A percentile compares a stretch with the other conserved stretches of the same genome.
These are phyloP conservation scores for Peromyscus californicus DNA, from an alignment of 2,113 vertebrate genomes.

Conservation along the genomic window DNA sequence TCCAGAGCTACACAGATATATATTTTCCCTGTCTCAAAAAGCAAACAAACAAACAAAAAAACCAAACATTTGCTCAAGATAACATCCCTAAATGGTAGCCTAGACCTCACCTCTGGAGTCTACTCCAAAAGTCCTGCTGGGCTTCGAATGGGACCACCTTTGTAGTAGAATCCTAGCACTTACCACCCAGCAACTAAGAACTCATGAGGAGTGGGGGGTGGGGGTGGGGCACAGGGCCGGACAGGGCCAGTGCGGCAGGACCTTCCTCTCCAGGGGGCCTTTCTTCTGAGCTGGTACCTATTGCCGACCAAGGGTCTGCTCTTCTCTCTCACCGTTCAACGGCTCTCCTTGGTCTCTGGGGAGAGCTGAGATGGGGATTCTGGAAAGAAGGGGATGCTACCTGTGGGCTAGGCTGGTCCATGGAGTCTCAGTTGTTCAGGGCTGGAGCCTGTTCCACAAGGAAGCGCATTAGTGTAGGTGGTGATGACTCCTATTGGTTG, in stretches of 20 bases:
- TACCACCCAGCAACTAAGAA: background rate
- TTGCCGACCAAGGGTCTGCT: background rate
- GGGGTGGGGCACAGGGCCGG: background rate
- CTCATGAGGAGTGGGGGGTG: background rate
- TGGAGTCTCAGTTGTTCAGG: background rate
- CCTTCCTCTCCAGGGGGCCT: background rate
- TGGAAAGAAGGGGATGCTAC: background rate
- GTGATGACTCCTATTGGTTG: constrained; percentile 44
- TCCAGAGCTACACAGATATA: background rate
- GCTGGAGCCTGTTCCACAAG: constrained; percentile 75
- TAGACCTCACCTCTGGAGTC: background rate
- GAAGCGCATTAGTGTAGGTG: constrained; percentile 74
- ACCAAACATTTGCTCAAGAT: background rate
- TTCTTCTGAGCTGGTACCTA: background rate
- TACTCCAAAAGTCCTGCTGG: background rate
- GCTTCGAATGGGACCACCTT: background rate
- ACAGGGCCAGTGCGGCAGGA: background rate
- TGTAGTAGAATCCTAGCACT: background rate
- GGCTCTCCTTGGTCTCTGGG: constrained; percentile 18
- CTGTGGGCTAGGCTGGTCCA: background rate
- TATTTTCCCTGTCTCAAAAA: background rate
- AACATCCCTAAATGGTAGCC: background rate
- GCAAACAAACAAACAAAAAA: background rate
- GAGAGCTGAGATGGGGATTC: background rate
- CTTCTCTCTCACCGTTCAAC: background rate